Evolutionary conservation across 2,113 vertebrate genomes (phyloP), one percentile per base, ranked within the genome.

Genomic region (Alaudala cheleensis): DNA sequence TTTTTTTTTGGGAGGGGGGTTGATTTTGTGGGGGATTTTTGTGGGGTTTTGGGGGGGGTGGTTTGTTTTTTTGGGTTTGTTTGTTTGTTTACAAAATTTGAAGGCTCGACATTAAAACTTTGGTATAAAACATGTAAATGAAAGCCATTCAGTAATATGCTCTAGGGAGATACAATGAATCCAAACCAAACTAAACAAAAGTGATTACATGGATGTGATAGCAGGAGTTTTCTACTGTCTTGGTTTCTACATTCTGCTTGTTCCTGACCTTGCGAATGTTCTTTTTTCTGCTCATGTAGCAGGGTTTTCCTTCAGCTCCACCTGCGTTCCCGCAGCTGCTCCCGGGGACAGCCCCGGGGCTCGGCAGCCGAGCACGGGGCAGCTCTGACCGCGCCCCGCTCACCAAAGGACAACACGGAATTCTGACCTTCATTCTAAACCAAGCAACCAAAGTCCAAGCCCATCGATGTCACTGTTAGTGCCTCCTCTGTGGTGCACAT

Each of bases 241-340:
- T 42, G 64, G 33, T 64, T 81, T 88, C 50, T 67, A 25, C 39
- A 39, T 96, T 97, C 71, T 67, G 80, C 95, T 97, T 96, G 66
- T 97, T 93, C 31, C 97, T 94, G 93, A 98, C 97, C 88, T 92
- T 90, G 96, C 82, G 78, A 67, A 98, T 80, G 22, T 69, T 45
- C 10, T 33, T 45, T 81, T 92, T 72, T 29, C 86, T 94, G 85
- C 18, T 96, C 98, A 97, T 90, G 82, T 92, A 94, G 97, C 95
- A 98, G 37, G 98, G 98, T 66, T 93, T 98, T 44, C 71, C 88
- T 2, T 90, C 40, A 40, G 98, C 97, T 67, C 98, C 98, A 29
- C 98, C 14, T 98, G 98, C 84, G 93, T 96, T 95, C 98, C 98
- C 97, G 98, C 73, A 91, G 98, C 98, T 95, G 97, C 97, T 98